phyloP scores from a whole-genome alignment of 2,888 invertebrate genomes.

The Pristionchus entomophagus region DNA sequence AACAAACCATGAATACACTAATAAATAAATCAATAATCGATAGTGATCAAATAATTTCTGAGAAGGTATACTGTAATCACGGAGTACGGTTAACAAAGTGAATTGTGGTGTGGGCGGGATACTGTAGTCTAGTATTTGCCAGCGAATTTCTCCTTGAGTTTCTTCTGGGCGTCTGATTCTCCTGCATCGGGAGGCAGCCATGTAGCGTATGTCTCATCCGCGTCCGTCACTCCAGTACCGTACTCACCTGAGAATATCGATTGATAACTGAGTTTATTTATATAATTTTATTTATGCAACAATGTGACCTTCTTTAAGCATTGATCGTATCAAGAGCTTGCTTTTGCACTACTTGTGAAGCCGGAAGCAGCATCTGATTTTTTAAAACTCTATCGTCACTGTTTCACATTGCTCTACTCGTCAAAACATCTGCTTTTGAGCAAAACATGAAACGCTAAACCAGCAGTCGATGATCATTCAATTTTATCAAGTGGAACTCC shows the following conservation, averaged over 20 bases:
- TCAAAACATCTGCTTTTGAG: no score
- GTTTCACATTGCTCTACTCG: no score
- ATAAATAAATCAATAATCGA: background rate
- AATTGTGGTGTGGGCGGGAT: slow-evolving; percentile 8
- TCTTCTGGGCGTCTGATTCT: slow-evolving; percentile 82
- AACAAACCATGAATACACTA: background rate
- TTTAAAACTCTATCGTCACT: no score
- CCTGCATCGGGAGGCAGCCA: slow-evolving; percentile 87
- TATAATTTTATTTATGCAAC: no score
- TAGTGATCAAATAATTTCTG: background rate
- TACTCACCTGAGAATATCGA: slow-evolving; percentile 51
- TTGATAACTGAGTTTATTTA: no score
- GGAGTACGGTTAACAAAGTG: background rate
- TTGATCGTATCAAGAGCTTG: no score
- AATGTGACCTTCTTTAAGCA: no score
- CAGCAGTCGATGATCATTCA: no score
- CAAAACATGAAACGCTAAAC: no score
- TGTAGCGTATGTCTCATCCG: slow-evolving; percentile 81
- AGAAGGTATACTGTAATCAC: background rate
- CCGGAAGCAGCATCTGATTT: no score
- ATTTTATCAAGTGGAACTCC: no score
- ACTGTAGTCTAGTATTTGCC: slow-evolving; percentile 62
- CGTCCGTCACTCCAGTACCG: slow-evolving; percentile 53
- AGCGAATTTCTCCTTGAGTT: slow-evolving; percentile 69
- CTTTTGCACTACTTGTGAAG: no score